phyloP scores from a whole-genome alignment of 2,113 vertebrate species.

The Ceuthmochares aereus region DNA sequence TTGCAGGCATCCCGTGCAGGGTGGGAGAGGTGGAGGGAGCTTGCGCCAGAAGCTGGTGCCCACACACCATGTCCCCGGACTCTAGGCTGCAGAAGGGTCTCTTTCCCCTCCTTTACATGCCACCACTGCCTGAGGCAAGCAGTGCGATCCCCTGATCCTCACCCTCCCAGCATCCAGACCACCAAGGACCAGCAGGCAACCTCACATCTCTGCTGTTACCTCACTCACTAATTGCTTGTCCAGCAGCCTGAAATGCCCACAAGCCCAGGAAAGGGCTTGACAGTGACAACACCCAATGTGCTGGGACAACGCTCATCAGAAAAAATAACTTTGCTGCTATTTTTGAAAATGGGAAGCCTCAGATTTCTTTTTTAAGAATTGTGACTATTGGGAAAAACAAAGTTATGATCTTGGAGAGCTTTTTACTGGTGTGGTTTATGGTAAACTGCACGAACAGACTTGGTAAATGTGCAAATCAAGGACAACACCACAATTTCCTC shows the following conservation, averaged over 20 bases:
- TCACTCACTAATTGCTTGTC: background rate
- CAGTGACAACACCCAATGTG: rapidly evolving
- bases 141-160: background rate
- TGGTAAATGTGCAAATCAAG: background rate
- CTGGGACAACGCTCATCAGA: background rate
- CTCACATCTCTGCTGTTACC: rapidly evolving
- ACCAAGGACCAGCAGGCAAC: background rate
- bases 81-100: background rate
- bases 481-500: background rate
- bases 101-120: background rate
- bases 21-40: background rate
- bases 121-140: background rate
- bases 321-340: background rate
- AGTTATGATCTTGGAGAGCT: background rate
- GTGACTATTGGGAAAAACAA: rapidly evolving
- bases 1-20: rapidly evolving
- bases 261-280: background rate
- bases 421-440: background rate
- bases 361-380: background rate
- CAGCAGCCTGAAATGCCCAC: background rate
- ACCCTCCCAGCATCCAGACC: background rate
- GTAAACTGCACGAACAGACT: background rate
- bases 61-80: background rate
- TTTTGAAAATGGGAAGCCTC: background rate
- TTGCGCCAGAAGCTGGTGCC: background rate